Evolutionary conservation across 1,140 invertebrate genomes (phyloP).

Genomic region (Rhynchophorus ferrugineus): DNA sequence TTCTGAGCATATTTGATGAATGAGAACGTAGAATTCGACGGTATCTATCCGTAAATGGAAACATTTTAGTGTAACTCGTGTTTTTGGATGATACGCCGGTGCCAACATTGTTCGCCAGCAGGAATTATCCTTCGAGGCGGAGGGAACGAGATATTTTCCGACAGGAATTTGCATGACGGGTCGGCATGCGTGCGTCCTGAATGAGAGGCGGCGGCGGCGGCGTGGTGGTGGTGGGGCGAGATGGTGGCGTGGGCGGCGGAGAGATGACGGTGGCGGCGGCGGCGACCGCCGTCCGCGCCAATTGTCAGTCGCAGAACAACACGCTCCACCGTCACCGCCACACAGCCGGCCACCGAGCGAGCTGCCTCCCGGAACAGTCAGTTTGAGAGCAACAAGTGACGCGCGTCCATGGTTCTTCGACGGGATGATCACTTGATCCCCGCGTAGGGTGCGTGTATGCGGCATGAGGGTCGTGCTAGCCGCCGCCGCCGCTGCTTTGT

Average conservation of each 20-base stretch:
- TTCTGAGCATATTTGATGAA: too few species aligned
- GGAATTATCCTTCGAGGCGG: too few species aligned
- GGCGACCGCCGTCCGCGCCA: conserved; percentile 29
- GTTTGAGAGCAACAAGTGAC: conserved; percentile 32
- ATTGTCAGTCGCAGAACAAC: conserved; percentile 35
- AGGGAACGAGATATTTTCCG: too few species aligned
- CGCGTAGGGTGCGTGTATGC: conserved; percentile 22
- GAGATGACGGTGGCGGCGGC: conserved; percentile 31
- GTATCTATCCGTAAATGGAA: too few species aligned
- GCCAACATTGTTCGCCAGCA: too few species aligned
- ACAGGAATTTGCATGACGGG: too few species aligned
- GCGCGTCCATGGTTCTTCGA: conserved; percentile 25
- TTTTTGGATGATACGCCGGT: too few species aligned
- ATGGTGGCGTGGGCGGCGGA: conserved; percentile 25
- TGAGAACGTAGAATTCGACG: too few species aligned
- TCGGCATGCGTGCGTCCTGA: conserved; percentile 19
- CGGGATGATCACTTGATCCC: conserved; percentile 36
- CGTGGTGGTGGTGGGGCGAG: conserved; percentile 23
- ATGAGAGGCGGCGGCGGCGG: conserved; percentile 26
- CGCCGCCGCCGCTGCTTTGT: conserved; percentile 29
- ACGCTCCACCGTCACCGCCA: conserved; percentile 26
- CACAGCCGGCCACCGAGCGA: conserved; percentile 9
- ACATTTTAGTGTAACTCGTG: too few species aligned
- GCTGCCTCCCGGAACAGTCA: conserved; percentile 1
- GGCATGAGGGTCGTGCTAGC: conserved; percentile 39